A percentile compares a stretch with the other conserved stretches of the same genome.
These are phyloP conservation scores for Parnassius smintheus DNA, from an alignment of 2,888 invertebrate genomes.

Conservation along the genomic window DNA sequence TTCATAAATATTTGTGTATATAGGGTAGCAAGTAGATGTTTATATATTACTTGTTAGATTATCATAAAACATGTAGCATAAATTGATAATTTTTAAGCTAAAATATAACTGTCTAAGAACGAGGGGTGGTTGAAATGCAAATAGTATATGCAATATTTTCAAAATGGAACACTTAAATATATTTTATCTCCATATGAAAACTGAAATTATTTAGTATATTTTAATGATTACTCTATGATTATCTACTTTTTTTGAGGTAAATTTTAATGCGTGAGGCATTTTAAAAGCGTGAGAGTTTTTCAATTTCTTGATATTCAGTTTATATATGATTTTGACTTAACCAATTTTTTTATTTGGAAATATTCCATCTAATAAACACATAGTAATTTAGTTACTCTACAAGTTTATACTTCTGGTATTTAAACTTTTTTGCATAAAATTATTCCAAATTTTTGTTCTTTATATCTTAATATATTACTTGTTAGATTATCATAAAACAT, in stretches of 20 bases:
- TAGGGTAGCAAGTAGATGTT: neutral
- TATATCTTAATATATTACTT: neutral
- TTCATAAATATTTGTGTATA: conserved; percentile 2
- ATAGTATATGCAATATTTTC: neutral
- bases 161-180: neutral
- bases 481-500: conserved; percentile 10
- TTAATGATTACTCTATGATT: neutral
- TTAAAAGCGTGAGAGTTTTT: neutral
- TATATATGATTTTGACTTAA: neutral
- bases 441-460: no score
- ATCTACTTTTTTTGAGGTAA: neutral
- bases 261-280: neutral
- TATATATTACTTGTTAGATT: neutral
- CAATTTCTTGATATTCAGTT: neutral
- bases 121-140: neutral
- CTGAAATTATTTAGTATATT: neutral
- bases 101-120: conserved; percentile 1
- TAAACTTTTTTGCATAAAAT: no score
- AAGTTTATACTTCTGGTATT: no score
- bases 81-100: conserved; percentile 16
- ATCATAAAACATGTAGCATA: conserved; percentile 23
- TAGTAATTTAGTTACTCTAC: no score
- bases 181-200: neutral
- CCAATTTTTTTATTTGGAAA: neutral
- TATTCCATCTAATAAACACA: neutral